These are phyloP conservation scores for Cephus rjabovi DNA, from an alignment of 2,888 invertebrate species.

Conservation along the genomic window DNA sequence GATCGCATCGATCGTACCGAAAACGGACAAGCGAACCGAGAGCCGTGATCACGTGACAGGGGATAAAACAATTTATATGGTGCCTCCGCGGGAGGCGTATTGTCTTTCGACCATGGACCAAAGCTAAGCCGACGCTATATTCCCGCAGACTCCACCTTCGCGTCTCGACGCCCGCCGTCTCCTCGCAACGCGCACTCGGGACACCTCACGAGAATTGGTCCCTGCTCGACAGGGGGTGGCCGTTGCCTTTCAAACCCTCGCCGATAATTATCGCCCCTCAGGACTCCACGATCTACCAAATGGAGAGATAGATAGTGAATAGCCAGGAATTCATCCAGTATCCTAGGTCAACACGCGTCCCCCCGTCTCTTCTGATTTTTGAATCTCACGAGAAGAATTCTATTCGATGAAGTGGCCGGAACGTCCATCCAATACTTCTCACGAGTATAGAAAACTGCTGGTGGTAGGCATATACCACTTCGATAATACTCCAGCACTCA, in stretches of 20 bases:
- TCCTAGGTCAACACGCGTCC: too few species aligned
- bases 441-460: too few species aligned
- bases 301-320: too few species aligned
- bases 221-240: constrained; percentile 52
- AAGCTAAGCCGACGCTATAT: constrained; percentile 42
- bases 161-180: constrained; percentile 8
- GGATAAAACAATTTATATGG: constrained; percentile 56
- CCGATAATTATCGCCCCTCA: constrained; percentile 54
- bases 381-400: too few species aligned
- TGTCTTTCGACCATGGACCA: constrained; percentile 47
- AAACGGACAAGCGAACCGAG: constrained; percentile 10
- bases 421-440: too few species aligned
- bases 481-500: too few species aligned
- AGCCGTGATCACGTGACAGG: constrained; percentile 18
- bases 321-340: too few species aligned
- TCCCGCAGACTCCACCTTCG: constrained; percentile 21
- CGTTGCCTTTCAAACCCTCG: constrained; percentile 31
- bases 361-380: too few species aligned
- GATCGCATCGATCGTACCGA: constrained; percentile 14
- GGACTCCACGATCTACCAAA: background rate
- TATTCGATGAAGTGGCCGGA: too few species aligned
- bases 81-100: constrained; percentile 51
- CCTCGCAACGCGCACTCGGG: constrained; percentile 6
- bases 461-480: too few species aligned
- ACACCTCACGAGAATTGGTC: constrained; percentile 58